phyloP scores from a whole-genome alignment of 2,113 vertebrate genomes.

The Ailuropoda melanoleuca region DNA sequence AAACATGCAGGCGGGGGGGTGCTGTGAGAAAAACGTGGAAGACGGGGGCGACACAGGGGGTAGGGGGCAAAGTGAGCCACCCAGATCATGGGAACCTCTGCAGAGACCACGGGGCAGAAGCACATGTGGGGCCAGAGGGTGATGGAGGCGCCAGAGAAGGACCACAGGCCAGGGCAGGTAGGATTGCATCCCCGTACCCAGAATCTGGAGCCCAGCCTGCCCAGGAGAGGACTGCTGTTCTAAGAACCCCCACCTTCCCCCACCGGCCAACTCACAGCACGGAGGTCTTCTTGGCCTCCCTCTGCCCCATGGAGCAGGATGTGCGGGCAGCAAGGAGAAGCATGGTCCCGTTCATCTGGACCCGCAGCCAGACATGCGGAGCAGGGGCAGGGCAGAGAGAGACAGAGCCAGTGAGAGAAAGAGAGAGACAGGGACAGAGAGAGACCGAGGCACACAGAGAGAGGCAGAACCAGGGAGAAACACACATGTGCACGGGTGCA shows the following conservation, averaged over 20 bases:
- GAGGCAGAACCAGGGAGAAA: background rate
- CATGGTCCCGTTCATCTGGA: constrained; percentile 95
- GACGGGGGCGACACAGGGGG: background rate
- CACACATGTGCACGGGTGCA: background rate
- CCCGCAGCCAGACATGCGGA: constrained; percentile 55
- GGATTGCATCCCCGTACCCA: background rate
- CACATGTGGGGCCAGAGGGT: background rate
- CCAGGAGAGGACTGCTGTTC: background rate
- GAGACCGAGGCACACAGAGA: background rate
- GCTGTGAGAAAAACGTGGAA: background rate
- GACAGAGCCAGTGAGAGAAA: constrained; percentile 45
- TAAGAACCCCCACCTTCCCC: background rate
- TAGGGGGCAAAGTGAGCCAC: background rate
- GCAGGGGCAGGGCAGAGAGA: background rate
- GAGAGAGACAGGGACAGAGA: background rate
- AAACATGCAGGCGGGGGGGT: background rate
- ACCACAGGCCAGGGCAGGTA: background rate
- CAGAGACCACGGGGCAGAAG: background rate
- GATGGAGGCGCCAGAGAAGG: background rate
- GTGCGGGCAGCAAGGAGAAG: constrained; percentile 95
- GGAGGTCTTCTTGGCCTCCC: constrained; percentile 96
- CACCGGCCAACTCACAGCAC: constrained; percentile 91
- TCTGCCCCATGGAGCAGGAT: constrained; percentile 94
- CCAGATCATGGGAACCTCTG: background rate
- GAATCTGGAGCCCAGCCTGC: background rate